phyloP scores from a whole-genome alignment of 2,113 vertebrate genomes.

The Perccottus glenii region DNA sequence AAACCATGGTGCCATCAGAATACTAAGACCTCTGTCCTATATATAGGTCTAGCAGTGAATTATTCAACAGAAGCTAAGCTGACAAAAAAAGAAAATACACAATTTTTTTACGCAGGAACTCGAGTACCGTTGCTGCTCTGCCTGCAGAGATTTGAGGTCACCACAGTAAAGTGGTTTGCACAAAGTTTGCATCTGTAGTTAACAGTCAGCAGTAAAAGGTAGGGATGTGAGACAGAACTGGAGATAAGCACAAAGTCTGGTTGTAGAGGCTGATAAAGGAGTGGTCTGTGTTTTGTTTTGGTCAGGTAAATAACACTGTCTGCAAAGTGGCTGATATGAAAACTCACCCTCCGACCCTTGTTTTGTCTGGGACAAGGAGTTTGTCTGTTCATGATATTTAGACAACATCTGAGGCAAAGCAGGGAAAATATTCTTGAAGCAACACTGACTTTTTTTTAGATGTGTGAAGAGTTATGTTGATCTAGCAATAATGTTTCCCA shows the following conservation, averaged over 20 bases:
- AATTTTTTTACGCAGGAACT: constrained; percentile 63
- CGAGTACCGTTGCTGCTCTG: constrained; percentile 21
- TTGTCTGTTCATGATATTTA: not conserved
- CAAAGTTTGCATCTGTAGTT: constrained; percentile 60
- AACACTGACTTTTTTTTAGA: no score
- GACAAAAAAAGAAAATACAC: constrained; percentile 45
- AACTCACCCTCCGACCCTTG: not conserved
- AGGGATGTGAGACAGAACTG: constrained; percentile 41
- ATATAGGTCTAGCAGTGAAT: constrained; percentile 62
- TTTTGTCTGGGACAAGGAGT: constrained; percentile 10
- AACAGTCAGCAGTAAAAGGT: constrained; percentile 50
- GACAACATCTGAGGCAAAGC: constrained; percentile 13
- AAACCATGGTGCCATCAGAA: constrained; percentile 64
- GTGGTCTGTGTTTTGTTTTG: constrained; percentile 48
- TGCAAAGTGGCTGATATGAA: constrained; percentile 16
- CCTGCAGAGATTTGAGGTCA: constrained; percentile 62
- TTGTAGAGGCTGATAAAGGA: constrained; percentile 36
- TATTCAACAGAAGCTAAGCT: constrained; percentile 59
- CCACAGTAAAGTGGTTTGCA: constrained; percentile 54
- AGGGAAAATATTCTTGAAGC: no score
- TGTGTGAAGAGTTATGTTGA: no score
- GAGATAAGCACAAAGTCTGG: constrained; percentile 41
- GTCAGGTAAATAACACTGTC: constrained; percentile 8
- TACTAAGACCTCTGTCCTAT: constrained; percentile 52
- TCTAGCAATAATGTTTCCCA: no score